Evolutionary conservation across 2,888 invertebrate genomes (phyloP).

Genomic region (Epicampocera succincta): DNA sequence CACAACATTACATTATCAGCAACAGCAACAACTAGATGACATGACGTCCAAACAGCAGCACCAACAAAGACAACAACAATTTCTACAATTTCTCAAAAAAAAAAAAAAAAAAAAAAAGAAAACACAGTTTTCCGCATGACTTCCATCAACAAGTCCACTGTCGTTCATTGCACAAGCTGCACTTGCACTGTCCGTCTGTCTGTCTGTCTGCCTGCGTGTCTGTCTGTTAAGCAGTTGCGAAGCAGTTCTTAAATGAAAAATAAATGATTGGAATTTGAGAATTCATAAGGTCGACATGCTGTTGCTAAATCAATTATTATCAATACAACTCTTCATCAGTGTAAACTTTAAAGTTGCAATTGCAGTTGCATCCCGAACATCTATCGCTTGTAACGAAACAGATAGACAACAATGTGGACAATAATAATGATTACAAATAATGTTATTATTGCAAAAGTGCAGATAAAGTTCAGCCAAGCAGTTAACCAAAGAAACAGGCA

Average conservation of each 20-base stretch:
- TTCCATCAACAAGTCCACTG: constrained; percentile 33
- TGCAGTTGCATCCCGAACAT: background rate
- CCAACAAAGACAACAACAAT: too few relatives aligned
- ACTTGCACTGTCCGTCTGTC: background rate
- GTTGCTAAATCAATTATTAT: constrained; percentile 33
- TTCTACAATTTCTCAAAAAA: too few relatives aligned
- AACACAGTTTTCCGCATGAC: constrained; percentile 40
- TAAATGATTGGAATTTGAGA: constrained; percentile 46
- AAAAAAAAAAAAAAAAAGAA: background rate
- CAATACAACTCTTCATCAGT: background rate
- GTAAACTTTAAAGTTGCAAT: background rate
- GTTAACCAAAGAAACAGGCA: constrained; percentile 47
- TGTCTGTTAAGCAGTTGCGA: constrained; percentile 39
- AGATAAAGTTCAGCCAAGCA: constrained; percentile 50
- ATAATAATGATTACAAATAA: constrained; percentile 27
- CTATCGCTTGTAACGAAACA: constrained; percentile 20
- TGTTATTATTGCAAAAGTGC: constrained; percentile 5
- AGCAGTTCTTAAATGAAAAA: constrained; percentile 45
- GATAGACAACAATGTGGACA: constrained; percentile 37
- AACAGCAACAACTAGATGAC: constrained; percentile 4
- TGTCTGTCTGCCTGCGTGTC: constrained; percentile 12
- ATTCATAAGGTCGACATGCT: constrained; percentile 44
- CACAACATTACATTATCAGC: background rate
- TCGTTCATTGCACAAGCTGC: background rate
- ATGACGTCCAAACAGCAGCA: constrained; percentile 17